phyloP scores from a whole-genome alignment of 2,888 invertebrate genomes.

The Kryphioiulus occultus region DNA sequence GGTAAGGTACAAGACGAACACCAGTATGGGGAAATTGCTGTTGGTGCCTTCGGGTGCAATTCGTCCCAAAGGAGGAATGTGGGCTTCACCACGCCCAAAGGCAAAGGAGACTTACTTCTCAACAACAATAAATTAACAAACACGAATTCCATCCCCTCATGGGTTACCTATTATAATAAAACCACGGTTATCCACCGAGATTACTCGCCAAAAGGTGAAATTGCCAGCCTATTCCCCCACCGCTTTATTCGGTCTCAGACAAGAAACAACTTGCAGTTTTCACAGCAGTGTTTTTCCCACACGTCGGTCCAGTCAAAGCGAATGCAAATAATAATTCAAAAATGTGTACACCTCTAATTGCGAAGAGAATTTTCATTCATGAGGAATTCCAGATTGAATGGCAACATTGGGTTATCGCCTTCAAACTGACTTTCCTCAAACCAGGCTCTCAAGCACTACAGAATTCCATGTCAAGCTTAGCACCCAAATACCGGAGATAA shows the following conservation, averaged over 20 bases:
- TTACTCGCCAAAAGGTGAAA: slow-evolving; percentile 8
- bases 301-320: not conserved
- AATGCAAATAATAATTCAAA: not conserved
- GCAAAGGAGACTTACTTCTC: slow-evolving; percentile 35
- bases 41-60: not conserved
- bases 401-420: too few relatives aligned
- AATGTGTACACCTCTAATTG: not conserved
- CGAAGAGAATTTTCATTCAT: not conserved
- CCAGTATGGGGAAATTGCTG: not conserved
- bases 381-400: not conserved
- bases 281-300: not conserved
- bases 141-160: not conserved
- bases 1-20: too few relatives aligned
- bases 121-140: slow-evolving; percentile 35
- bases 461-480: too few relatives aligned
- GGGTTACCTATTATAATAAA: slow-evolving; percentile 9
- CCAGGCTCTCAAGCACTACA: too few relatives aligned
- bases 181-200: not conserved
- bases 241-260: not conserved
- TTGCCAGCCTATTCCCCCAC: not conserved
- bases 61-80: slow-evolving; percentile 29
- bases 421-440: not conserved
- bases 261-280: not conserved
- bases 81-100: not conserved
- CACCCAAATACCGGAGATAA: too few relatives aligned